phyloP scores from a whole-genome alignment of 2,113 vertebrate species.

The Hemiprocne comata region DNA sequence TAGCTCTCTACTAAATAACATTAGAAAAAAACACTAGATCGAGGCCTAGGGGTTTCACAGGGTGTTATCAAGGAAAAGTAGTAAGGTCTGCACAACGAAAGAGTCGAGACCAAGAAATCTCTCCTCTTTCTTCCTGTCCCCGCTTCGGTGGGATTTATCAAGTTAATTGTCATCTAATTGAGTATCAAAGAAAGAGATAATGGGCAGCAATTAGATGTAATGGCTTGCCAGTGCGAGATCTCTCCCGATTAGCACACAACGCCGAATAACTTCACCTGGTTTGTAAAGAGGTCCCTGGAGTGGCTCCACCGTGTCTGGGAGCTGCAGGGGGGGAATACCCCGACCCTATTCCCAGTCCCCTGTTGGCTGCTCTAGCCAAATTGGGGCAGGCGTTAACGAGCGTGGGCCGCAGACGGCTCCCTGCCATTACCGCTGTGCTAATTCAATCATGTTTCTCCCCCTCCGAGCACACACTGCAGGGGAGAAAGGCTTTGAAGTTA shows the following conservation, averaged over 20 bases:
- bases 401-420: neutral
- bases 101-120: accelerated
- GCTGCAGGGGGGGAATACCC: neutral
- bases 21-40: neutral
- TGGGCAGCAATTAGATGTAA: constrained; percentile 72
- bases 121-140: neutral
- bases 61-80: neutral
- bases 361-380: neutral
- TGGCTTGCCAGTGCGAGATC: constrained; percentile 51
- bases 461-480: neutral
- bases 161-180: constrained; percentile 75
- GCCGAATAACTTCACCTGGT: constrained; percentile 14
- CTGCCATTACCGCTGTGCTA: neutral
- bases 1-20: neutral
- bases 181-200: constrained; percentile 76
- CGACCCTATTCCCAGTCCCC: neutral
- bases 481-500: constrained; percentile 39
- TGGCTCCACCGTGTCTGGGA: constrained; percentile 71
- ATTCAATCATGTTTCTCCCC: neutral
- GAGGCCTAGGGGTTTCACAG: neutral
- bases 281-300: constrained; percentile 16
- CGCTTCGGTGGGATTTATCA: neutral
- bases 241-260: constrained; percentile 54
- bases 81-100: neutral
- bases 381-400: neutral